These are phyloP conservation scores for Artibeus lituratus DNA, from an alignment of 2,797 vertebrate genomes.

Conservation along the genomic window DNA sequence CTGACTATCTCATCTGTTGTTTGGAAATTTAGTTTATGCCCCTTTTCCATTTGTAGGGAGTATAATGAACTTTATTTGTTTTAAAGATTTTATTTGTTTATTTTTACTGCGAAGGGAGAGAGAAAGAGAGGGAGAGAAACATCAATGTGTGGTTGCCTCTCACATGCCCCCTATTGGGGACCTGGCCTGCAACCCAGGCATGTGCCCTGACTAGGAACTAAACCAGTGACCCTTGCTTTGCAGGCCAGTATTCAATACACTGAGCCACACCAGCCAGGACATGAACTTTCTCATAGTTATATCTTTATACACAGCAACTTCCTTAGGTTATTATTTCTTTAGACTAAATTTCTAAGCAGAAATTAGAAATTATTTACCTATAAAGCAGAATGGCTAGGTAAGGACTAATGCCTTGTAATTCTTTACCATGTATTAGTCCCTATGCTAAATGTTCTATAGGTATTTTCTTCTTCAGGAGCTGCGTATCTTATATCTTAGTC, in stretches of 20 bases:
- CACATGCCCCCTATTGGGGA: too few relatives aligned
- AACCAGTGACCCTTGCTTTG: too few relatives aligned
- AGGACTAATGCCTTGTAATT: not conserved
- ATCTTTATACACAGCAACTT: not conserved
- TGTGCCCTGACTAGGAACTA: too few relatives aligned
- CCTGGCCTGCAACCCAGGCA: too few relatives aligned
- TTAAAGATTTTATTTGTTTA: too few relatives aligned
- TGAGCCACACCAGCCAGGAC: too few relatives aligned
- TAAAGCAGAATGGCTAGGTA: not conserved
- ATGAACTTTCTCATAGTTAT: not conserved
- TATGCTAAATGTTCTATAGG: not conserved
- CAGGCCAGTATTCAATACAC: too few relatives aligned
- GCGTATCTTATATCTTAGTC: not conserved
- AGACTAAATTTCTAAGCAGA: not conserved
- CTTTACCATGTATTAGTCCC: not conserved
- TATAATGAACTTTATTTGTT: not conserved
- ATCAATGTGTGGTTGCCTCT: too few relatives aligned
- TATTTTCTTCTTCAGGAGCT: not conserved
- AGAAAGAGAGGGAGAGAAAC: too few relatives aligned
- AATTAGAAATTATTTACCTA: too few relatives aligned
- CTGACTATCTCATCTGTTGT: not conserved
- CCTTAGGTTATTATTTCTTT: slow-evolving; percentile 21
- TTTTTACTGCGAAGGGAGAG: too few relatives aligned
- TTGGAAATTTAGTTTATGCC: not conserved
- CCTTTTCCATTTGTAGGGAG: not conserved